A percentile compares a stretch with the other conserved stretches of the same genome.
phyloP scores from a whole-genome alignment of 2,113 vertebrate species.

The Rallus limicola region DNA sequence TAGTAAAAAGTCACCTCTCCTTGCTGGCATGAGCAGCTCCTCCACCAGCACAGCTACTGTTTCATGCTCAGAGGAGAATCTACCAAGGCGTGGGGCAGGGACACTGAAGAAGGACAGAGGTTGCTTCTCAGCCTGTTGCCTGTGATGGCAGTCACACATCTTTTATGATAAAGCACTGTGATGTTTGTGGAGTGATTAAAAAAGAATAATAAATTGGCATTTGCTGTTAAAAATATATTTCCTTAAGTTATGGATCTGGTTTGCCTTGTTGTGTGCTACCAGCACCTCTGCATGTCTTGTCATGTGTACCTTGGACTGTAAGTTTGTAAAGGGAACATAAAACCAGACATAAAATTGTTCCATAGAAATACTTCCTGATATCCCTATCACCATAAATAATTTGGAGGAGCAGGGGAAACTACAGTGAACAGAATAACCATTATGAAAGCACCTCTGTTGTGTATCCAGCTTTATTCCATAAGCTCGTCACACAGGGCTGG shows the following conservation, averaged over 20 bases:
- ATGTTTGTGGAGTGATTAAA: not conserved
- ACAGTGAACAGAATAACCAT: not conserved
- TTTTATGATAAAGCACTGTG: not conserved
- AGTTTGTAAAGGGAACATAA: not conserved
- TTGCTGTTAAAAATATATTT: not conserved
- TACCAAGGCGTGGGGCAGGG: not conserved
- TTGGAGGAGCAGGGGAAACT: not conserved
- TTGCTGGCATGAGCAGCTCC: not conserved
- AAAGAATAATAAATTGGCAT: not conserved
- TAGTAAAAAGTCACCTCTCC: not conserved
- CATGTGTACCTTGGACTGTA: not conserved
- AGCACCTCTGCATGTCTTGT: not conserved
- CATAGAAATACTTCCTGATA: not conserved
- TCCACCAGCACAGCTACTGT: not conserved
- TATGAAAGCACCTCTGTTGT: not conserved
- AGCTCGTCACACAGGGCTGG: not conserved
- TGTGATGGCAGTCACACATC: rapidly evolving
- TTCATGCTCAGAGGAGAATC: not conserved
- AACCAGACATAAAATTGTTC: not conserved
- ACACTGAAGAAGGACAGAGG: not conserved
- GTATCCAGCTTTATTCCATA: not conserved
- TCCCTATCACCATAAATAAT: not conserved
- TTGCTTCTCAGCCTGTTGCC: not conserved
- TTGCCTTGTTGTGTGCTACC: not conserved
- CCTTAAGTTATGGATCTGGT: not conserved